phyloP scores from a whole-genome alignment of 2,797 vertebrate genomes.

The Hippopotamyrus pictus region DNA sequence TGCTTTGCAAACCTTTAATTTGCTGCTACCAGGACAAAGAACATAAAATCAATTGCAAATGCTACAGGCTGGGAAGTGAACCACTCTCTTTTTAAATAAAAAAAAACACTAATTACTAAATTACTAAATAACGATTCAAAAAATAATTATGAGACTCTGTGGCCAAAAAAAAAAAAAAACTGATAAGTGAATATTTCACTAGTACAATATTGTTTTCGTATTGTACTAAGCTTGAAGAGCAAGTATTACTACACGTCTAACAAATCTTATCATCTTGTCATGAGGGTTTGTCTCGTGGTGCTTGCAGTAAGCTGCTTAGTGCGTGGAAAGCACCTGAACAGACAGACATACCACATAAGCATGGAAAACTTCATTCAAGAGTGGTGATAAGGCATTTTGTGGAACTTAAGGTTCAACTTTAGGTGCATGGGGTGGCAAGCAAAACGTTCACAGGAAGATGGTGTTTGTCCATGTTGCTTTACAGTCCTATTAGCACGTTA shows the following conservation, averaged over 20 bases:
- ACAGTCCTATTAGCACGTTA: not conserved
- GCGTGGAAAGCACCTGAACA: not conserved
- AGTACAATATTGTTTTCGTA: not conserved
- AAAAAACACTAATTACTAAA: not conserved
- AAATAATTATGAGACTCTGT: not conserved
- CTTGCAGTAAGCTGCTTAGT: not conserved
- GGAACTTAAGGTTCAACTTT: not conserved
- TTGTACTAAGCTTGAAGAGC: not conserved
- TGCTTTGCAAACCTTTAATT: conserved; percentile 24
- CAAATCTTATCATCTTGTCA: not conserved
- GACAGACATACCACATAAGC: not conserved
- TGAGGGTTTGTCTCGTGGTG: not conserved
- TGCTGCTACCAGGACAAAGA: not conserved
- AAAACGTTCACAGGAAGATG: not conserved
- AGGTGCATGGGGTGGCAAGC: not conserved
- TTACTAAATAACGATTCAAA: not conserved
- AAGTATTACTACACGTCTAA: not conserved
- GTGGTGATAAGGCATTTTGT: not conserved
- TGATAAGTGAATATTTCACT: not conserved
- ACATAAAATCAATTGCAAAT: not conserved
- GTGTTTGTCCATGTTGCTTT: not conserved
- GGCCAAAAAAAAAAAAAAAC: not conserved
- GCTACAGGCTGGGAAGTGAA: not conserved
- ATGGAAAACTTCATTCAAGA: not conserved
- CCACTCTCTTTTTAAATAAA: not conserved